phyloP scores from a whole-genome alignment of 2,113 vertebrate genomes.

The Anarhynchus alexandrinus region DNA sequence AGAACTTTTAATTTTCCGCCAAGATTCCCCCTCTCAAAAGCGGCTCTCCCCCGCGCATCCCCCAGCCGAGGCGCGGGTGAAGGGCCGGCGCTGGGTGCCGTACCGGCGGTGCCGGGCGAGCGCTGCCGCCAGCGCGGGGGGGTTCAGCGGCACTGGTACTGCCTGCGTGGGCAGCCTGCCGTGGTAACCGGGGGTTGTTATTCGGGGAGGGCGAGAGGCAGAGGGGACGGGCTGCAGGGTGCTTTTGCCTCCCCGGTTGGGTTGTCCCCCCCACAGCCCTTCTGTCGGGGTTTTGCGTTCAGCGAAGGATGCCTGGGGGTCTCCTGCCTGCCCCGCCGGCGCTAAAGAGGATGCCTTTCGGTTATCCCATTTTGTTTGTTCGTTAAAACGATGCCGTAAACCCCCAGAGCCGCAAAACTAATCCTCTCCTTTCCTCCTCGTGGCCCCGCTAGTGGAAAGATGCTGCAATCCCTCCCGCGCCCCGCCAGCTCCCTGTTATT shows the following conservation, averaged over 20 bases:
- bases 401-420: neutral
- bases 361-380: neutral
- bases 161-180: neutral
- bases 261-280: neutral
- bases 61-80: rapidly evolving
- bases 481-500: conserved; percentile 3
- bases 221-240: neutral
- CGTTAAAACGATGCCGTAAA: neutral
- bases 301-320: neutral
- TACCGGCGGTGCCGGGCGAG: neutral
- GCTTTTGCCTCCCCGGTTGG: rapidly evolving
- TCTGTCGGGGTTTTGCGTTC: neutral
- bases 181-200: neutral
- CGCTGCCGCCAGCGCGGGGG: rapidly evolving
- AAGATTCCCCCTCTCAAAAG: neutral
- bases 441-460: conserved; percentile 53
- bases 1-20: neutral
- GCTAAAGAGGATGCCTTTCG: neutral
- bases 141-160: neutral
- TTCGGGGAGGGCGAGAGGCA: rapidly evolving
- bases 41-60: rapidly evolving
- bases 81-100: neutral
- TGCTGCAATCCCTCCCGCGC: neutral
- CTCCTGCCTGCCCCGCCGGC: neutral
- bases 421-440: conserved; percentile 21